Base-by-base conservation (phyloP, 2,888 invertebrate species). In the Byasa hedistus region DNA sequence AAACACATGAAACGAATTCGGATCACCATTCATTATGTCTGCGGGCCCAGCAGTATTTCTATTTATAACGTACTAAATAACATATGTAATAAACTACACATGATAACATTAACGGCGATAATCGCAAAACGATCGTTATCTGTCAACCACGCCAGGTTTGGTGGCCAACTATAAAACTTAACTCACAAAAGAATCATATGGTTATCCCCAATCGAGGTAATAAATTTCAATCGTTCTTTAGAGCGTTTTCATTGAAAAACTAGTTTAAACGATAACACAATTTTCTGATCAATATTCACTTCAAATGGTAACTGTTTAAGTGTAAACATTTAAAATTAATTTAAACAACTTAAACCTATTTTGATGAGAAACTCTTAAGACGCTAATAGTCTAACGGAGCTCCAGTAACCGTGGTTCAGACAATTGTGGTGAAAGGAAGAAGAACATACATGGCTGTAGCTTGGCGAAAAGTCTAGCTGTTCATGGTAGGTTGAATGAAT, bases 171-270 rank as follows among this genome's bases (percentile, higher is more conserved):
- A 60, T 67, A 63, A 67, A 67, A 67, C 63, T 63, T 59, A 63
- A 63, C 63, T 66, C 59, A 60, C 62, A 63, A 63, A 66, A 63
- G 59, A 63, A 56, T 48, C 51, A 67, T 63, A 63, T 59, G 63
- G 55, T 67, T 48, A 52, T 56, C 51, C 56, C 57, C 0, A 27
- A n/a, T 15, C 56, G 48, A 23, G 32, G 63, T 63, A 63, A 59
- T 60, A 56, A 65, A 63, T 55, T 60, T 21, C 48, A 36, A 56
- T 63, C 36, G 63, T 59, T 60, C 66, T 59, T 36, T 8, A 21
- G 19, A 66, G 57, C 12, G 39, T 39, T 62, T 62, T 57, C 12
- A 4, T 44, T 44, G 3, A 7, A 44, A 44, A 44, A 44, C 44
- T 44, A 17, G 15, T 44, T 44, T 4, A 17, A 17, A 3, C 3